Evolutionary conservation across 2,888 invertebrate genomes (phyloP).

Genomic region (Ectobius pallidus): DNA sequence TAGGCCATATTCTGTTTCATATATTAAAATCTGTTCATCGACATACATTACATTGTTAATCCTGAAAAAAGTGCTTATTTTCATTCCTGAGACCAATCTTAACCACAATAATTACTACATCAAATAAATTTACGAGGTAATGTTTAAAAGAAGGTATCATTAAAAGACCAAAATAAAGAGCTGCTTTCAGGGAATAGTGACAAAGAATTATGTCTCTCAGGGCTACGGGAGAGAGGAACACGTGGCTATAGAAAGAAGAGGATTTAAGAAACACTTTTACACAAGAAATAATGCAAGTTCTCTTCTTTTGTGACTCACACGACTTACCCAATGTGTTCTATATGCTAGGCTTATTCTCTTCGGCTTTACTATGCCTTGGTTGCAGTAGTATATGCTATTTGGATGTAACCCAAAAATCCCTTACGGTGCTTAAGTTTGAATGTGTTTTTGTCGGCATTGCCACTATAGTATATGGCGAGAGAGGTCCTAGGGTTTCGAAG

Average conservation of each 20-base stretch:
- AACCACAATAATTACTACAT: too few relatives aligned
- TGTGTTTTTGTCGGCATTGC: constrained; percentile 21
- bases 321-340: constrained; percentile 5
- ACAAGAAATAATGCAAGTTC: constrained; percentile 12
- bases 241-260: neutral
- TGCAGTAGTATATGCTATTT: constrained; percentile 10
- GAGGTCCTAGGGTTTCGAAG: constrained; percentile 1
- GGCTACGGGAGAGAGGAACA: neutral
- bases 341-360: neutral
- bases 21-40: too few relatives aligned
- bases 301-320: constrained; percentile 25
- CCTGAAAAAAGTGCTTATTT: too few relatives aligned
- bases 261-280: constrained; percentile 3
- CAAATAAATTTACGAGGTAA: too few relatives aligned
- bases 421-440: constrained; percentile 23
- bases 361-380: too few relatives aligned
- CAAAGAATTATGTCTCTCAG: constrained; percentile 8
- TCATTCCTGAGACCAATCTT: too few relatives aligned
- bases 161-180: too few relatives aligned
- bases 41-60: too few relatives aligned
- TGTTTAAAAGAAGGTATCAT: too few relatives aligned
- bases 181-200: neutral
- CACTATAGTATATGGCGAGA: neutral
- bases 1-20: too few relatives aligned
- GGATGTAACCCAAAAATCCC: constrained; percentile 14